Conservation (phyloP, 2,797 vertebrate species). For the Anolis apletophallus region DNA sequence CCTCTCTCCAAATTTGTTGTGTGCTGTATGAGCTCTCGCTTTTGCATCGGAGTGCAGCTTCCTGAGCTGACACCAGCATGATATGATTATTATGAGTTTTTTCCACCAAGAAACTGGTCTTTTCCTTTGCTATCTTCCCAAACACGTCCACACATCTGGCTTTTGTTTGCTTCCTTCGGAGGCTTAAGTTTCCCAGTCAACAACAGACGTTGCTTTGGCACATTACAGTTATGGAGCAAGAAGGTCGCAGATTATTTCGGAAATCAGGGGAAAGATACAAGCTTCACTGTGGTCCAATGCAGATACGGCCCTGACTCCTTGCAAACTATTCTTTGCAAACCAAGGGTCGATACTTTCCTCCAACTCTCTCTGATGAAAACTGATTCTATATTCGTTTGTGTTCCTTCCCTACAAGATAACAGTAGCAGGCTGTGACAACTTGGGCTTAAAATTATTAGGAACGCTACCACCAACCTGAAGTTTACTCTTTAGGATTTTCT, state of each 20-base stretch:
- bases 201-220: not conserved
- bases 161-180: constrained; percentile 27
- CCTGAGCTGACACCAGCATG: constrained; percentile 7
- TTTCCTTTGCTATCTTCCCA: not conserved
- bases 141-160: constrained; percentile 27
- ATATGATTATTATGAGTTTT: not conserved
- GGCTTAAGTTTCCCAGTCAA: constrained; percentile 19
- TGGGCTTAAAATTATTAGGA: too few species aligned
- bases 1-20: constrained; percentile 21
- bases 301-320: not conserved
- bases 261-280: not conserved
- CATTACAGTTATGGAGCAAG: not conserved
- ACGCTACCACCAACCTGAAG: too few species aligned
- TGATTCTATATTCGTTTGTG: not conserved
- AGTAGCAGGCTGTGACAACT: too few species aligned
- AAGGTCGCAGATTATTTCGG: constrained; percentile 2
- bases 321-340: not conserved
- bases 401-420: not conserved
- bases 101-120: constrained; percentile 1
- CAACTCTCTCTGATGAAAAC: not conserved
- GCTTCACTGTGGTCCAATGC: not conserved
- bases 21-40: not conserved
- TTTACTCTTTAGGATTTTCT: too few species aligned
- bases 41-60: constrained; percentile 11
- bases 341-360: not conserved